These are phyloP conservation scores for Crambe crambe DNA, from an alignment of 37 sponge, comb jelly and placozoan genomes.

Conservation along the genomic window DNA sequence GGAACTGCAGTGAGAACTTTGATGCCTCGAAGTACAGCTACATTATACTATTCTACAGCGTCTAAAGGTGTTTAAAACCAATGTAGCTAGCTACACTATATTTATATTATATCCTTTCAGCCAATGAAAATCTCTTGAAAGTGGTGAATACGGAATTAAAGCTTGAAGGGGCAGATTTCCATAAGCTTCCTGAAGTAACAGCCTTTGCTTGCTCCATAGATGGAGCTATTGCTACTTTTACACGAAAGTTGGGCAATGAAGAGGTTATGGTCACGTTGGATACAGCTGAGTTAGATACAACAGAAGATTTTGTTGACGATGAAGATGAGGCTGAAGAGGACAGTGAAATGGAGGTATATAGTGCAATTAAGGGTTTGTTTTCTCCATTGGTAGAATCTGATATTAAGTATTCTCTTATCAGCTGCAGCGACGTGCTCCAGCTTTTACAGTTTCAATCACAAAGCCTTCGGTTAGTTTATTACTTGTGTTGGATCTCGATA, in stretches of 20 bases:
- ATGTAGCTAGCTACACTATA: no score
- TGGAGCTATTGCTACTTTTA: constrained; percentile 39
- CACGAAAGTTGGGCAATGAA: constrained; percentile 14
- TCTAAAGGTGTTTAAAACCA: no score
- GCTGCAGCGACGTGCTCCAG: no score
- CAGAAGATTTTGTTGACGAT: background rate
- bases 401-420: no score
- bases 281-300: constrained; percentile 24
- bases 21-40: no score
- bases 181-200: constrained; percentile 18
- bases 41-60: background rate
- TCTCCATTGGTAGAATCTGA: no score
- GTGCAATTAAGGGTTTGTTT: no score
- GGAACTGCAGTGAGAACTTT: no score
- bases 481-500: no score
- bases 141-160: constrained; percentile 25
- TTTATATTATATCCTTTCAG: background rate
- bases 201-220: constrained; percentile 11
- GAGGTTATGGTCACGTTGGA: constrained; percentile 51
- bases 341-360: no score
- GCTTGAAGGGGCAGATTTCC: constrained; percentile 5
- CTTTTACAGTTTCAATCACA: constrained; percentile 59
- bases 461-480: constrained; percentile 49
- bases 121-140: background rate
- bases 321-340: background rate